Evolutionary conservation across 2,888 invertebrate species (phyloP).

Genomic region (Lamellibrachia columna): DNA sequence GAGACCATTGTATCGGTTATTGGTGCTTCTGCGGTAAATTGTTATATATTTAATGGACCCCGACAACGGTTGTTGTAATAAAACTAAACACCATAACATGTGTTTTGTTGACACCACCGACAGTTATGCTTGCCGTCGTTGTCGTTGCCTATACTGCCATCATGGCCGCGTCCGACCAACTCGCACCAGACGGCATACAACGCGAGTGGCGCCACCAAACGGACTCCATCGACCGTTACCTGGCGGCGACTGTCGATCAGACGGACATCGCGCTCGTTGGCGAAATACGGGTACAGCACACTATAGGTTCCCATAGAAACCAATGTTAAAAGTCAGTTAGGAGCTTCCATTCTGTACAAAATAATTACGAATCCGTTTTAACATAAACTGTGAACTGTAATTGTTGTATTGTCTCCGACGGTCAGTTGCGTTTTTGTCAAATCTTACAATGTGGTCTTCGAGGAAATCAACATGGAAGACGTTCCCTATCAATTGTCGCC

Average conservation of each 20-base stretch:
- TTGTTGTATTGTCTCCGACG: too few relatives aligned
- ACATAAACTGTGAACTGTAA: too few relatives aligned
- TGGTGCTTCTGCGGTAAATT: too few relatives aligned
- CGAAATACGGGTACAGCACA: not conserved
- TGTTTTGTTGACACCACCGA: not conserved
- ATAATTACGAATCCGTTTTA: too few relatives aligned
- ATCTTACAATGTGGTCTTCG: too few relatives aligned
- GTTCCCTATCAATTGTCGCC: too few relatives aligned
- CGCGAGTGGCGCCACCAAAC: not conserved
- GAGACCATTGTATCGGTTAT: too few relatives aligned
- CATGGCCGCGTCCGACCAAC: not conserved
- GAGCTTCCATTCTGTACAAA: too few relatives aligned
- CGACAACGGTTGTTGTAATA: not conserved
- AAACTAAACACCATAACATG: not conserved
- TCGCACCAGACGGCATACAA: not conserved
- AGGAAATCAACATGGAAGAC: too few relatives aligned
- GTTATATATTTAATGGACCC: not conserved
- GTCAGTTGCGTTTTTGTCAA: too few relatives aligned
- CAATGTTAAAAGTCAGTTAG: too few relatives aligned
- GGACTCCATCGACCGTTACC: not conserved
- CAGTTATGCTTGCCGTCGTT: not conserved
- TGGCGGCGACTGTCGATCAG: constrained; percentile 5
- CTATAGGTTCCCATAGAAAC: too few relatives aligned
- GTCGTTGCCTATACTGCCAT: not conserved
- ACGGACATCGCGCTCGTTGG: not conserved